phyloP scores from a whole-genome alignment of 2,797 vertebrate genomes.

The Tokudaia tokunoshimensis region DNA sequence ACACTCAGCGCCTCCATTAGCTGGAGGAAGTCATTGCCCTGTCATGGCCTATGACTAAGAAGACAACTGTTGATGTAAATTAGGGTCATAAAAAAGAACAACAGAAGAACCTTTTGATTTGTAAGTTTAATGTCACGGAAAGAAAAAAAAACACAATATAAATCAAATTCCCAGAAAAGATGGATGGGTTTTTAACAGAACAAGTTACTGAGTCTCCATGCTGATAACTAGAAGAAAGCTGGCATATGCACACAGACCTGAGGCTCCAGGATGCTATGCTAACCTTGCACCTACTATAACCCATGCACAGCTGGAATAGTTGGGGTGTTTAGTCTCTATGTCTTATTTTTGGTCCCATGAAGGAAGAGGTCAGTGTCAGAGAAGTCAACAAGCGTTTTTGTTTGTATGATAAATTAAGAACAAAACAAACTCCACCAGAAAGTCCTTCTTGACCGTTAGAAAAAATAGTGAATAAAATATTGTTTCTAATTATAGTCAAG shows the following conservation, averaged over 20 bases:
- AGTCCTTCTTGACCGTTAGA: not conserved
- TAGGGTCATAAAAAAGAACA: slow-evolving; percentile 12
- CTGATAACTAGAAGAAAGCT: not conserved
- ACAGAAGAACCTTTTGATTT: slow-evolving; percentile 53
- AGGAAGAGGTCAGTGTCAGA: not conserved
- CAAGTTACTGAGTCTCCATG: not conserved
- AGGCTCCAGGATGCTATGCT: not conserved
- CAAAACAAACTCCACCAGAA: not conserved
- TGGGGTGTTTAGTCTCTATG: not conserved
- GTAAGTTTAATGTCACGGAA: not conserved
- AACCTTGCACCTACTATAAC: not conserved
- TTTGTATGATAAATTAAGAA: slow-evolving; percentile 9
- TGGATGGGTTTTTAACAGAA: not conserved
- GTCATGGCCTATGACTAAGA: not conserved
- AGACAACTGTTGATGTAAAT: slow-evolving; percentile 31
- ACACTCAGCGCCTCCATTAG: not conserved
- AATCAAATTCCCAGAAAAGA: slow-evolving; percentile 53
- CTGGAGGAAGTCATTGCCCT: slow-evolving; percentile 23
- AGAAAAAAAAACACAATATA: not conserved
- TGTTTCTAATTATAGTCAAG: not conserved
- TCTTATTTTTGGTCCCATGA: not conserved
- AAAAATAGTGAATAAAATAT: not conserved
- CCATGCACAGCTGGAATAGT: not conserved
- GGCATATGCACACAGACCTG: not conserved
- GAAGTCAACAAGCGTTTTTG: not conserved